Percentiles rank a stretch among this genome's conserved stretches.
phyloP scores from a whole-genome alignment of 2,113 vertebrate genomes.

The Leucoraja erinaceus region DNA sequence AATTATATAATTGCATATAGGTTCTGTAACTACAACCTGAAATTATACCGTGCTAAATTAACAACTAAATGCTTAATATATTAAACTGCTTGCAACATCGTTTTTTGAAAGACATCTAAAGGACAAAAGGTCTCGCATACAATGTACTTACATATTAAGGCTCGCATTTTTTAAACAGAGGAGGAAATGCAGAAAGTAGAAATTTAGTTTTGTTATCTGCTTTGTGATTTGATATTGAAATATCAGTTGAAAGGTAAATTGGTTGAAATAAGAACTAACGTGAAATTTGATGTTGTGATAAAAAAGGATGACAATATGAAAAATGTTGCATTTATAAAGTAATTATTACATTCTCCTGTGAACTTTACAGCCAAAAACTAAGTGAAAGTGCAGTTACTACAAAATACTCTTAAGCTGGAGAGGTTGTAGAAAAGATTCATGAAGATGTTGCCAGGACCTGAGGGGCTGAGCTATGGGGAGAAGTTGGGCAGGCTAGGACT shows the following conservation, averaged over 20 bases:
- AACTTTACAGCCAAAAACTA: too few relatives aligned
- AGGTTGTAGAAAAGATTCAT: too few relatives aligned
- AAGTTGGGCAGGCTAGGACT: too few relatives aligned
- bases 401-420: too few relatives aligned
- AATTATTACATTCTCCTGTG: too few relatives aligned
- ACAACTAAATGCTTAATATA: background rate
- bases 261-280: background rate
- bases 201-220: background rate
- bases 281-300: background rate
- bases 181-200: background rate
- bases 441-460: too few relatives aligned
- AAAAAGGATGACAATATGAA: too few relatives aligned
- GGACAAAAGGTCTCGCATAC: background rate
- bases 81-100: background rate
- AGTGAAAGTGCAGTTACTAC: too few relatives aligned
- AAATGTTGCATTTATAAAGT: too few relatives aligned
- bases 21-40: background rate
- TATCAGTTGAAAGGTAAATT: background rate
- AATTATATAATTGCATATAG: conserved; percentile 2
- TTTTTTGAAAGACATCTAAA: background rate
- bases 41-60: background rate
- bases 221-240: background rate
- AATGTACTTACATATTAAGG: background rate
- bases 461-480: too few relatives aligned
- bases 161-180: background rate